phyloP scores from a whole-genome alignment of 2,888 invertebrate genomes.

The Zaprionus bogoriensis region DNA sequence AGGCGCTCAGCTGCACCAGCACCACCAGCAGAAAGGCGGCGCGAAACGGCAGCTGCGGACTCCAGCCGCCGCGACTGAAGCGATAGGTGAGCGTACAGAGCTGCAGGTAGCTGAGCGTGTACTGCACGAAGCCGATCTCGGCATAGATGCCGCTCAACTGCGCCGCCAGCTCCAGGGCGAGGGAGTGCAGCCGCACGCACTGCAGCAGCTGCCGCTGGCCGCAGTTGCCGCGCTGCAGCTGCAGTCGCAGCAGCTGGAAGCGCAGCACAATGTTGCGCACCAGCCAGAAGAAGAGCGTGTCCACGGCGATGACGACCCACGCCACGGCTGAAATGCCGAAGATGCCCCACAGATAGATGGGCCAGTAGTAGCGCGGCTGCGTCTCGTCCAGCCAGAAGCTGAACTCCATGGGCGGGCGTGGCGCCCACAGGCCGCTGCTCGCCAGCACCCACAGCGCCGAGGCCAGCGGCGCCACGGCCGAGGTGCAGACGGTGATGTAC shows the following conservation, averaged over 20 bases:
- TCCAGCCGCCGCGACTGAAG: constrained; percentile 40
- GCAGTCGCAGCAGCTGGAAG: constrained; percentile 34
- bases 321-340: constrained; percentile 29
- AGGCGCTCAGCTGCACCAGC: constrained; percentile 32
- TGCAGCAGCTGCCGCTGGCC: not conserved
- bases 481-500: constrained; percentile 14
- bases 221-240: not conserved
- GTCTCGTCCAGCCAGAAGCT: constrained; percentile 44
- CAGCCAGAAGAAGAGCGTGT: constrained; percentile 50
- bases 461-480: constrained; percentile 18
- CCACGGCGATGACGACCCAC: constrained; percentile 25
- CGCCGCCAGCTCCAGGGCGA: constrained; percentile 31
- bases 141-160: constrained; percentile 37
- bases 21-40: constrained; percentile 34
- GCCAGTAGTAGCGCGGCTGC: constrained; percentile 25
- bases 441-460: constrained; percentile 10
- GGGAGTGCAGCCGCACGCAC: constrained; percentile 26
- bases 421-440: constrained; percentile 13
- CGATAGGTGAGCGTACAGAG: constrained; percentile 43
- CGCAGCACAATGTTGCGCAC: constrained; percentile 39
- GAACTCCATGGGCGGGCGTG: constrained; percentile 51
- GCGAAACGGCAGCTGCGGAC: constrained; percentile 36
- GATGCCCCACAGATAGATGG: constrained; percentile 42
- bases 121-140: constrained; percentile 52
- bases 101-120: constrained; percentile 47